Percentiles rank a stretch among this genome's conserved stretches.
Evolutionary conservation across 2,113 vertebrate species (phyloP).

Genomic region (Leucoraja erinaceus): DNA sequence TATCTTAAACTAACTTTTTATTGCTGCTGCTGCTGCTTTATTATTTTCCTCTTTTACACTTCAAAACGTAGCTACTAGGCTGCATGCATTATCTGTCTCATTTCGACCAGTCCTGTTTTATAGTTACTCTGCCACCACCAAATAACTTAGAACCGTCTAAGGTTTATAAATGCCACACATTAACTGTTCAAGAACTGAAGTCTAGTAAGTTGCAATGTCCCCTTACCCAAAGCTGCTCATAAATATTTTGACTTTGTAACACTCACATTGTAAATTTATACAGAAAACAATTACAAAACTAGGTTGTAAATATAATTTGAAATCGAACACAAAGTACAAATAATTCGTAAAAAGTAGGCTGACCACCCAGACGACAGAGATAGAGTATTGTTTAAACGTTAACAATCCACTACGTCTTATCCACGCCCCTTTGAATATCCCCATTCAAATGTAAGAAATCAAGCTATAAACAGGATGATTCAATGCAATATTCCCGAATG

Average conservation of each 20-base stretch:
- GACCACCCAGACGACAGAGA: background rate
- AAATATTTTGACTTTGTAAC: background rate
- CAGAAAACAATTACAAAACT: background rate
- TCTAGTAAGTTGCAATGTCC: background rate
- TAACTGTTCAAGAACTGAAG: background rate
- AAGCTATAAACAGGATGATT: background rate
- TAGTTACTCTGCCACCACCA: too few relatives aligned
- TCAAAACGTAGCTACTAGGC: background rate
- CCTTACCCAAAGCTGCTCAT: background rate
- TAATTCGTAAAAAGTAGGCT: background rate
- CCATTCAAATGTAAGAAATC: background rate
- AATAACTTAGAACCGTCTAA: background rate
- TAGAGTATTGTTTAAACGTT: background rate
- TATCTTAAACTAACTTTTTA: constrained; percentile 26
- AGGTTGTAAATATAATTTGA: background rate
- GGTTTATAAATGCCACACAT: background rate
- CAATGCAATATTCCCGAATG: background rate
- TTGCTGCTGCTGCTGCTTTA: constrained; percentile 19
- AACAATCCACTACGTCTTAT: background rate
- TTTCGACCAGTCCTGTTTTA: background rate
- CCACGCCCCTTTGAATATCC: background rate
- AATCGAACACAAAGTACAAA: background rate
- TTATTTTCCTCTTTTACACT: background rate
- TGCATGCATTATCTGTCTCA: background rate
- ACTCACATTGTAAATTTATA: background rate